Conservation (phyloP, 2,888 invertebrate genomes). For the Cephus nigrinus region DNA sequence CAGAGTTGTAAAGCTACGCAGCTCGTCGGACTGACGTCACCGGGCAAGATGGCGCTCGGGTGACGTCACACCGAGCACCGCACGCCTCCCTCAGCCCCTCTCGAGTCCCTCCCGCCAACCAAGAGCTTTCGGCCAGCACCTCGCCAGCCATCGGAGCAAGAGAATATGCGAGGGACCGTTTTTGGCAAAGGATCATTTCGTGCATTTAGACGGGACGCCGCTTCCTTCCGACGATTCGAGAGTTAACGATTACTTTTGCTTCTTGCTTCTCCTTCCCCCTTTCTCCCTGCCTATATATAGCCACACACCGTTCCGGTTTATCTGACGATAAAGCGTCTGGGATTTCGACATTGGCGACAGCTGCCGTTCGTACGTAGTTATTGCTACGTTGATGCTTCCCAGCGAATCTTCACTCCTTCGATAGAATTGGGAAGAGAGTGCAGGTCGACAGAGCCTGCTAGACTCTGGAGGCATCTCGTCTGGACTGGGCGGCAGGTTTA, state of each 20-base stretch:
- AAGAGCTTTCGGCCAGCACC: not conserved
- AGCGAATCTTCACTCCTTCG: too few species aligned
- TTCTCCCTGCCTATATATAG: constrained; percentile 16
- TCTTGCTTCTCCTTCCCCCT: too few species aligned
- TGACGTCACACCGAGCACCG: constrained; percentile 61
- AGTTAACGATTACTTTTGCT: constrained; percentile 26
- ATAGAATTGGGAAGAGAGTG: too few species aligned
- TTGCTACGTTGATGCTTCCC: too few species aligned
- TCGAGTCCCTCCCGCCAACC: too few species aligned
- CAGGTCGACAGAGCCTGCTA: too few species aligned
- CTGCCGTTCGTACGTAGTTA: too few species aligned
- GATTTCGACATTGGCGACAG: too few species aligned
- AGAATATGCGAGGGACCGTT: constrained; percentile 19
- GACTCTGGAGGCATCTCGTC: too few species aligned
- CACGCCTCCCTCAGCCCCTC: too few species aligned
- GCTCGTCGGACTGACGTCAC: constrained; percentile 66
- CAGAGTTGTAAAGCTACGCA: constrained; percentile 34
- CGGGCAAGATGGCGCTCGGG: constrained; percentile 66
- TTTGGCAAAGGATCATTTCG: constrained; percentile 19
- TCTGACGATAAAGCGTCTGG: constrained; percentile 6
- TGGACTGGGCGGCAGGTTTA: too few species aligned
- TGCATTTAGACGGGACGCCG: constrained; percentile 14
- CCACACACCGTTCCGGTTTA: constrained; percentile 23
- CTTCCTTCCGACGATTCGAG: constrained; percentile 10
- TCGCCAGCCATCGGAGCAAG: constrained; percentile 12